Base-by-base conservation (phyloP, 2,113 vertebrate genomes). In the Corythornis madagascariensis region DNA sequence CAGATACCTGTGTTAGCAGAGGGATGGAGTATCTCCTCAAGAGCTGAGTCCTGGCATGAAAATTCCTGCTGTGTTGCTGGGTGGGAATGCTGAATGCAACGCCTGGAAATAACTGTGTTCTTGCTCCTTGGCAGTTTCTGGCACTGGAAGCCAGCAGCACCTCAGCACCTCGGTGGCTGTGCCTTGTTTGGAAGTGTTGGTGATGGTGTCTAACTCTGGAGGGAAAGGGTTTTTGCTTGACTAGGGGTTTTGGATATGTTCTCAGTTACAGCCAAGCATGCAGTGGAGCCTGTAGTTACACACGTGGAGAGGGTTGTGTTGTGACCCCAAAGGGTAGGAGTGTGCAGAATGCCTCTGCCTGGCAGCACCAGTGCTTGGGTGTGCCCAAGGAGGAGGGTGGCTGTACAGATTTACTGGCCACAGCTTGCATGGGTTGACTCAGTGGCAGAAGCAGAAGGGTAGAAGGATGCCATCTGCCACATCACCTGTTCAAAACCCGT, bases 391-490 rank as follows among this genome's bases (percentile, higher is more conserved):
- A 65, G 56, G 28, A 43, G 35, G 40, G 63, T 31, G 48, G 43
- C 59, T 73, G 9, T 12, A 2, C 0, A 8, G 25, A 4, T 50
- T 48, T 20, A 3, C 61, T 43, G 56, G 40, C 29, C 1, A 8
- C 42, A 28, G 56, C 25, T 33, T 16, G 43, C 26, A 4, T 0
- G 2, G 38, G 17, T 24, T 70, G 50, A 1, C 55, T 38, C 31
- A 0, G 83, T 31, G 86, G 60, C 86, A 90, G 82, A 26, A 72
- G 70, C 81, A 67, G 88, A 66, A 65, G 64, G 72, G 75, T 65
- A 61, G 45, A 16, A 42, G 70, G 63, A 45, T 66, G 35, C 70
- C 75, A 14, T 83, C 78, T 94, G 87, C 50, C 45, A n/a, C 45
- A 10, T 82, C 45, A 43, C 91, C 81, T 79, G 72, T 42, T 64